Percentiles rank a stretch among this genome's conserved stretches.
These are phyloP conservation scores for Jacana jacana DNA, from an alignment of 2,113 vertebrate genomes.

Conservation along the genomic window DNA sequence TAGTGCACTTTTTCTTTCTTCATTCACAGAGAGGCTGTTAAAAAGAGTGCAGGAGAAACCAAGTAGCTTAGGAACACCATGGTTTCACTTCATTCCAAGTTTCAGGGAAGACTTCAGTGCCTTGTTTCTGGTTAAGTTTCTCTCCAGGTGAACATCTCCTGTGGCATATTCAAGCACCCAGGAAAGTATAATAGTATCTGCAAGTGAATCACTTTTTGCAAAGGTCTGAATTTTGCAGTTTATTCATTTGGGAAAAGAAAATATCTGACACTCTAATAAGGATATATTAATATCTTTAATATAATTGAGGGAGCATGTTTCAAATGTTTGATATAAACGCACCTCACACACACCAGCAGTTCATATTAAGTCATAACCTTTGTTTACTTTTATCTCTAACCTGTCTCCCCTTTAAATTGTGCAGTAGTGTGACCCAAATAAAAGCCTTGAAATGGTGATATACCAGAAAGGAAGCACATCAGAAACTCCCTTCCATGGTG, in stretches of 20 bases:
- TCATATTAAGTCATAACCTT: neutral
- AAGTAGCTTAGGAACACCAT: neutral
- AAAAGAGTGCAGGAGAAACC: neutral
- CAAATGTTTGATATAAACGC: neutral
- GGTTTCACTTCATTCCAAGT: neutral
- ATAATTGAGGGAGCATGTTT: neutral
- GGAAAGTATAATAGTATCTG: neutral
- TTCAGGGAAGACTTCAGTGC: neutral
- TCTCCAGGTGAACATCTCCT: neutral
- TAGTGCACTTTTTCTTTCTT: neutral
- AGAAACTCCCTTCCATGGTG: no score
- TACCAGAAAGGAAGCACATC: rapidly evolving
- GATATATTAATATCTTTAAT: no score
- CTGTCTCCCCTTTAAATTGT: neutral
- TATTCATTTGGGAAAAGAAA: neutral
- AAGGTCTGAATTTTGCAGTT: neutral
- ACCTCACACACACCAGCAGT: neutral
- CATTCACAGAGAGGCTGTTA: neutral
- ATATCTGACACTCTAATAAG: neutral
- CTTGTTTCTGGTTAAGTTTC: neutral
- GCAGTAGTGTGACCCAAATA: neutral
- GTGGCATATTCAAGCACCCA: no score
- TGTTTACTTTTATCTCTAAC: neutral
- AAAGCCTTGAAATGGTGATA: neutral
- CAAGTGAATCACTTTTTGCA: neutral